These are phyloP conservation scores for Philopedon plagiatum DNA, from an alignment of 2,888 invertebrate genomes.

Conservation along the genomic window DNA sequence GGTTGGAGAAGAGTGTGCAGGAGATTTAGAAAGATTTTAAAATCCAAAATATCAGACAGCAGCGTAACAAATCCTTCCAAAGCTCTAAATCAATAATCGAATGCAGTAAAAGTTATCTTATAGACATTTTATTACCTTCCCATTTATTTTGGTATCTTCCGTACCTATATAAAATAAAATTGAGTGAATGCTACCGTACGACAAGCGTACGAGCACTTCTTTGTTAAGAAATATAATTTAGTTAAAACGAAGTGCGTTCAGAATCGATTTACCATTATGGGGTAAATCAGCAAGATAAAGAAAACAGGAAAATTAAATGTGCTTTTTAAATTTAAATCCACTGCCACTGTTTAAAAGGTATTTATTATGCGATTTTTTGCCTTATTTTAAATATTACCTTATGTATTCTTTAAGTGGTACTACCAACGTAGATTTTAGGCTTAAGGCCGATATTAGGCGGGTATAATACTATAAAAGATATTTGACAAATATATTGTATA, in stretches of 20 bases:
- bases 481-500: too few species aligned
- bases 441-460: too few species aligned
- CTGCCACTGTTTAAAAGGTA: not conserved
- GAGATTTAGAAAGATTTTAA: slow-evolving; percentile 28
- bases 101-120: slow-evolving; percentile 13
- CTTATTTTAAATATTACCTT: too few species aligned
- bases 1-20: slow-evolving; percentile 30
- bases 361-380: not conserved
- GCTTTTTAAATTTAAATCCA: not conserved
- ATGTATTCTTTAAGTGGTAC: too few species aligned
- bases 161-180: not conserved
- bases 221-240: not conserved
- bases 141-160: not conserved
- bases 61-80: slow-evolving; percentile 4
- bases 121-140: slow-evolving; percentile 3
- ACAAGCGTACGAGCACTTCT: not conserved
- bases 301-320: not conserved
- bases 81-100: slow-evolving; percentile 24
- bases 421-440: too few species aligned
- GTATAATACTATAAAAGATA: too few species aligned
- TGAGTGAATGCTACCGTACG: not conserved
- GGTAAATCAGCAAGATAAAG: not conserved
- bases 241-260: not conserved
- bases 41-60: slow-evolving; percentile 30
- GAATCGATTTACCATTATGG: not conserved